A percentile compares a stretch with the other conserved stretches of the same genome.
Evolutionary conservation across 2,888 invertebrate genomes (phyloP).

Genomic region (Heliconius sara): DNA sequence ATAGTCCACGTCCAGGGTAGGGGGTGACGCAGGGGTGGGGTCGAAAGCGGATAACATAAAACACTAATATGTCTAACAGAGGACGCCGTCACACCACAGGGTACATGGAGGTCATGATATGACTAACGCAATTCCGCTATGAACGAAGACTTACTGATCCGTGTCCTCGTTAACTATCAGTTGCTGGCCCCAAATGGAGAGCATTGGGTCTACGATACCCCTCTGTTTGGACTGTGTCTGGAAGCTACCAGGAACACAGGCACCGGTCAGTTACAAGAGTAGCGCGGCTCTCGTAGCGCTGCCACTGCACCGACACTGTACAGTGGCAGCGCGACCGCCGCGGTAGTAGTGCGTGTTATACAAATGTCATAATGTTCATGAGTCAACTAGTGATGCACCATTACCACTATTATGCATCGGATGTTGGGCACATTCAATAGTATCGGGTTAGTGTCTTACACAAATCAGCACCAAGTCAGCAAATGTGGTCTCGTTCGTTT

Average conservation of each 20-base stretch:
- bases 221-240: conserved; percentile 95
- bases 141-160: conserved; percentile 93
- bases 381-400: conserved; percentile 46
- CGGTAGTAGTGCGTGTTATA: conserved; percentile 46
- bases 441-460: conserved; percentile 60
- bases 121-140: conserved; percentile 65
- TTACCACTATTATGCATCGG: conserved; percentile 45
- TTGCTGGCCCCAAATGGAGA: conserved; percentile 99
- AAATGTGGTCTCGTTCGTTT: conserved; percentile 60
- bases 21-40: conserved; percentile 58
- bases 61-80: conserved; percentile 70
- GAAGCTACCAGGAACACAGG: conserved; percentile 87
- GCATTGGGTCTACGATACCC: conserved; percentile 99
- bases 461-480: conserved; percentile 52
- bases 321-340: conserved; percentile 42
- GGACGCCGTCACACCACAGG: conserved; percentile 70
- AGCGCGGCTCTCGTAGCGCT: conserved; percentile 43
- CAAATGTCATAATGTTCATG: conserved; percentile 49
- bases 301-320: conserved; percentile 38
- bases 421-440: conserved; percentile 51
- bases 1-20: conserved; percentile 62
- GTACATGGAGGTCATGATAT: conserved; percentile 55
- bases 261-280: conserved; percentile 63
- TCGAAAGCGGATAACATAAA: conserved; percentile 69
- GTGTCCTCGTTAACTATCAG: conserved; percentile 98